phyloP scores from a whole-genome alignment of 2,888 invertebrate species.

The Gymnosoma rotundatum region DNA sequence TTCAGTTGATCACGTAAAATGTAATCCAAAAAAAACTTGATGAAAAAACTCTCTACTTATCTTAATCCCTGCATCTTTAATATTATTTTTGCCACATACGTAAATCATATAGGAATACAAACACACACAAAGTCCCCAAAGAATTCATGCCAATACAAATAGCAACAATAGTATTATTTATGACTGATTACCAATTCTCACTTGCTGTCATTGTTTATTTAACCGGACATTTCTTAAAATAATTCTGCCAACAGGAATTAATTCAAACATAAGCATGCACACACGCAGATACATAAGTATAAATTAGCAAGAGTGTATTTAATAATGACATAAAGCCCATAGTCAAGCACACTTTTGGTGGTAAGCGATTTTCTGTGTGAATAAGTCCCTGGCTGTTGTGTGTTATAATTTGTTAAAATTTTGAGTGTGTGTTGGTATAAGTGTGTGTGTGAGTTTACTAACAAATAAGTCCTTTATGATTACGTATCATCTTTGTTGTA shows the following conservation, averaged over 20 bases:
- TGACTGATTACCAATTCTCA: conserved; percentile 56
- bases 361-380: conserved; percentile 9
- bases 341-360: neutral
- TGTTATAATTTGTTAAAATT: conserved; percentile 41
- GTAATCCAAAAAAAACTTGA: too few species aligned
- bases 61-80: too few species aligned
- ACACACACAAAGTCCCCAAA: conserved; percentile 4
- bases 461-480: conserved; percentile 56
- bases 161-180: conserved; percentile 46
- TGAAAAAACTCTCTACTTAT: too few species aligned
- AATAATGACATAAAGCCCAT: neutral
- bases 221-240: conserved; percentile 46
- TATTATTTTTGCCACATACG: too few species aligned
- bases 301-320: conserved; percentile 50
- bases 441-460: conserved; percentile 24
- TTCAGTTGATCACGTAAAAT: too few species aligned
- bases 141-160: conserved; percentile 9
- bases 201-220: conserved; percentile 32
- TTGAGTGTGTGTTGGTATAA: neutral
- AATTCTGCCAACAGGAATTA: conserved; percentile 47
- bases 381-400: conserved; percentile 44
- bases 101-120: too few species aligned
- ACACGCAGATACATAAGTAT: conserved; percentile 16
- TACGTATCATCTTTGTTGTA: conserved; percentile 33
- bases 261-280: conserved; percentile 23